Percentiles rank a stretch among this genome's conserved stretches.
Evolutionary conservation across 1,140 invertebrate species (phyloP).

Genomic region (Ceratina japonica): DNA sequence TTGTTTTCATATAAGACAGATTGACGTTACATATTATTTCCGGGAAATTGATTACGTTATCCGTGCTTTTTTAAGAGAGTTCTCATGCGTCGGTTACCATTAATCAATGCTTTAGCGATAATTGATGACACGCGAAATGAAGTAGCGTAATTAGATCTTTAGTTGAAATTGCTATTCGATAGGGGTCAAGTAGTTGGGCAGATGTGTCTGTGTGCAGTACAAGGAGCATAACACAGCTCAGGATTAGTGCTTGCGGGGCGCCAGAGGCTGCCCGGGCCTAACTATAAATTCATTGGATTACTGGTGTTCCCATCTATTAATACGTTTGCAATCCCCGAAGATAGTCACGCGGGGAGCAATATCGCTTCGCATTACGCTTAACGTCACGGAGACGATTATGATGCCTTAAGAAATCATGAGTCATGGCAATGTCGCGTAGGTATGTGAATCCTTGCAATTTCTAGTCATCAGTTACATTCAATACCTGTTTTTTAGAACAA

Average conservation of each 20-base stretch:
- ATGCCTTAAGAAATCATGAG: background rate
- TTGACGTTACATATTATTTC: background rate
- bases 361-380: conserved; percentile 4
- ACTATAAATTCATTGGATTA: conserved; percentile 41
- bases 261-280: conserved; percentile 6
- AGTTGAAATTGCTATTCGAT: background rate
- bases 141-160: background rate
- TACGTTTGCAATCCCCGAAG: conserved; percentile 28
- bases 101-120: too few relatives aligned
- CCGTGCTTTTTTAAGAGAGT: too few relatives aligned
- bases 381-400: background rate
- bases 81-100: too few relatives aligned
- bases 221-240: conserved; percentile 3
- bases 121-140: too few relatives aligned
- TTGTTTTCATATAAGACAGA: background rate
- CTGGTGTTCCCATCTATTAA: conserved; percentile 25
- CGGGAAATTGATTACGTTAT: too few relatives aligned
- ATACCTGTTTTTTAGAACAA: too few relatives aligned
- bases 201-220: too few relatives aligned
- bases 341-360: conserved; percentile 19
- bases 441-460: too few relatives aligned
- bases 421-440: background rate
- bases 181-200: conserved; percentile 6
- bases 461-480: too few relatives aligned
- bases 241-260: conserved; percentile 12